These are phyloP conservation scores for Garrulus glandarius DNA, from an alignment of 2,797 vertebrate genomes.

Conservation along the genomic window DNA sequence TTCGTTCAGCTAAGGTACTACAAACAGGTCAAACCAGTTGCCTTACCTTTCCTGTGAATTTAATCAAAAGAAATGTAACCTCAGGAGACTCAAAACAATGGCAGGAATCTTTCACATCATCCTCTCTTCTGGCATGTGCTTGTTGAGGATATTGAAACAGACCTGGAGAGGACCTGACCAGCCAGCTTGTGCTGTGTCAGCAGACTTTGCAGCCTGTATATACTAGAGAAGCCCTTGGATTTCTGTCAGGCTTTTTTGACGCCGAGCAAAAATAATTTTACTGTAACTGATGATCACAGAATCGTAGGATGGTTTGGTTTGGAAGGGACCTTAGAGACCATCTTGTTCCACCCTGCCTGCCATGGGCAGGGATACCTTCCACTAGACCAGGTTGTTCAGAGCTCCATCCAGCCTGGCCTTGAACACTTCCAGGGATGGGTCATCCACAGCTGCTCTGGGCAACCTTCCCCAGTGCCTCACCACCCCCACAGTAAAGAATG, in stretches of 20 bases:
- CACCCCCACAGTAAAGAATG: not conserved
- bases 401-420: not conserved
- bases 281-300: not conserved
- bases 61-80: not conserved
- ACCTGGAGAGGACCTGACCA: not conserved
- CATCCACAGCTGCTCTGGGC: not conserved
- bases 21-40: not conserved
- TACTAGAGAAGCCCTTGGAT: not conserved
- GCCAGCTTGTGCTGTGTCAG: not conserved
- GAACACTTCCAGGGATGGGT: not conserved
- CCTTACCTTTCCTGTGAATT: not conserved
- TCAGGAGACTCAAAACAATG: not conserved
- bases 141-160: not conserved
- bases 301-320: not conserved
- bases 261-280: not conserved
- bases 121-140: not conserved
- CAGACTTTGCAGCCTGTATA: not conserved
- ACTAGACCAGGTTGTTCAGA: not conserved
- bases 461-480: not conserved
- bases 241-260: not conserved
- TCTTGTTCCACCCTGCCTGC: not conserved
- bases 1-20: not conserved
- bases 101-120: not conserved
- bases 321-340: not conserved
- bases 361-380: not conserved